Evolutionary conservation across 1,140 invertebrate genomes (phyloP).

Genomic region (Cydia fagiglandana): DNA sequence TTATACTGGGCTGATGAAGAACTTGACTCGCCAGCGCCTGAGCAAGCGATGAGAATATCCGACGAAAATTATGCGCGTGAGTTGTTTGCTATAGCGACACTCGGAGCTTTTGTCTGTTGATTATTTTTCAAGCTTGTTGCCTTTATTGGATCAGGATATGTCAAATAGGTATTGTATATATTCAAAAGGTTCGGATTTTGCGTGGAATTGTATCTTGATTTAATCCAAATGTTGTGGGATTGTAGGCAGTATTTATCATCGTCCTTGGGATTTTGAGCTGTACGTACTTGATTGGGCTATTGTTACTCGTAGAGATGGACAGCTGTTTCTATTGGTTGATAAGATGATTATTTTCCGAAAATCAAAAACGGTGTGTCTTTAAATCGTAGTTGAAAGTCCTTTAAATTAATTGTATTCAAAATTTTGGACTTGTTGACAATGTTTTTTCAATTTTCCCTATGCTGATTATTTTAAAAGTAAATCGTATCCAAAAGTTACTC

Average conservation of each 20-base stretch:
- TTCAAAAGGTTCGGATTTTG: constrained; percentile 4
- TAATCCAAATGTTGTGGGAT: constrained; percentile 2
- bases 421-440: background rate
- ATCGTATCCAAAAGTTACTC: constrained; percentile 34
- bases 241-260: background rate
- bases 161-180: constrained; percentile 14
- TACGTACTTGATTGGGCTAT: too few species aligned
- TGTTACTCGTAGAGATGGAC: too few species aligned
- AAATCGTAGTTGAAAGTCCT: constrained; percentile 8
- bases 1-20: background rate
- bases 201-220: background rate
- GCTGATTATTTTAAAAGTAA: background rate
- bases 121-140: constrained; percentile 16
- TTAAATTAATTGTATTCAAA: too few species aligned
- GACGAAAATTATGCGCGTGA: constrained; percentile 51
- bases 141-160: constrained; percentile 16
- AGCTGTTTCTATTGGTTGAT: too few species aligned
- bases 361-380: too few species aligned
- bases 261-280: too few species aligned
- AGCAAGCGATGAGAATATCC: background rate
- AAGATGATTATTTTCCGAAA: too few species aligned
- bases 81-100: constrained; percentile 25
- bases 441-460: constrained; percentile 35
- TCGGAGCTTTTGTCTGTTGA: constrained; percentile 12
- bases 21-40: background rate